Evolutionary conservation across 2,113 vertebrate genomes (phyloP).

Genomic region (Takifugu flavidus): DNA sequence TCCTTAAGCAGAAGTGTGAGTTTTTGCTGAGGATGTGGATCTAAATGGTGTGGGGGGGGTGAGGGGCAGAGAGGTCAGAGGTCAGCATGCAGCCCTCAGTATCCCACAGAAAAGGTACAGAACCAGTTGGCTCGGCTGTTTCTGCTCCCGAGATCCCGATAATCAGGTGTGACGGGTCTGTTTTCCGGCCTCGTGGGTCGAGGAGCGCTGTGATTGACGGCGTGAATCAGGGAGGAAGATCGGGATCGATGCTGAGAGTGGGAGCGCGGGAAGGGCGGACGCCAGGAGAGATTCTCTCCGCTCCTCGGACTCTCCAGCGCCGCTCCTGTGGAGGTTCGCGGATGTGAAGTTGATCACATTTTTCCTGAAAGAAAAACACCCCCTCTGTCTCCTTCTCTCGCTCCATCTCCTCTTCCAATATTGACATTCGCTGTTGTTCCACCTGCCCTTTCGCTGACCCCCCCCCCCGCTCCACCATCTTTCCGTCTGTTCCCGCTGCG

Average conservation of each 20-base stretch:
- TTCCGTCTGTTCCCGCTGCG: not conserved
- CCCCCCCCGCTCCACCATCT: slow-evolving; percentile 7
- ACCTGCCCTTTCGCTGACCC: slow-evolving; percentile 12
- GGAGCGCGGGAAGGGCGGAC: not conserved
- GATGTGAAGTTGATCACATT: slow-evolving; percentile 66
- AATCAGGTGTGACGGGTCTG: too few species aligned
- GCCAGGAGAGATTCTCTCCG: not conserved
- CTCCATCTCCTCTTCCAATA: slow-evolving; percentile 16
- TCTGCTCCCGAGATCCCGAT: too few species aligned
- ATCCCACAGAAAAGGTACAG: too few species aligned
- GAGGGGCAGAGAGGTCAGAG: too few species aligned
- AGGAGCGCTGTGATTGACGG: not conserved
- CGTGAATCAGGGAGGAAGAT: not conserved
- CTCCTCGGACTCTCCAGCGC: slow-evolving; percentile 43
- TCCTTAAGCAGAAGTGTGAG: too few species aligned
- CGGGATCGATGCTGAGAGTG: slow-evolving; percentile 14
- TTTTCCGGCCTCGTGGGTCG: too few species aligned
- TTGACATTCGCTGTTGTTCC: slow-evolving; percentile 38
- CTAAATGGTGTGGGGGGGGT: too few species aligned
- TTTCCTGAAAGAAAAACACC: slow-evolving; percentile 59
- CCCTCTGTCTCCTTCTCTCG: slow-evolving; percentile 17
- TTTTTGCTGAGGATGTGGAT: too few species aligned
- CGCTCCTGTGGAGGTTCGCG: slow-evolving; percentile 46
- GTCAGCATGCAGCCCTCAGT: too few species aligned
- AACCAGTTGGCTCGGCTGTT: too few species aligned